A percentile compares a stretch with the other conserved stretches of the same genome.
Conservation (phyloP, 1,140 invertebrate species). For the Papilio polytes region DNA sequence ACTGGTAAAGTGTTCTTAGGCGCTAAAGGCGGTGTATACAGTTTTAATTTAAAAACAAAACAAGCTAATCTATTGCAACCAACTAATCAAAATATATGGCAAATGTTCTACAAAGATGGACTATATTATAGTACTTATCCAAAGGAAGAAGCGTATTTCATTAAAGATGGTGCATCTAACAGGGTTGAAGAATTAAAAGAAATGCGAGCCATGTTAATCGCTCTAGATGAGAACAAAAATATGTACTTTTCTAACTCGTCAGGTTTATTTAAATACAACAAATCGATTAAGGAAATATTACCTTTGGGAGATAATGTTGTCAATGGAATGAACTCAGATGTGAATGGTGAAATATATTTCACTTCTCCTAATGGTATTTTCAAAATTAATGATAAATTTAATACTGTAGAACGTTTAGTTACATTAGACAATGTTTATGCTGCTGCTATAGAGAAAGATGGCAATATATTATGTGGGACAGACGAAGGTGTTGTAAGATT, state of each 20-base stretch:
- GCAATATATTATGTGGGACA: conserved; percentile 20
- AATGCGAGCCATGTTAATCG: conserved; percentile 56
- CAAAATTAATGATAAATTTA: conserved; percentile 46
- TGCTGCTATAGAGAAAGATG: conserved; percentile 25
- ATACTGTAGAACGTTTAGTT: conserved; percentile 25
- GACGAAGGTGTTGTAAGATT: conserved; percentile 14
- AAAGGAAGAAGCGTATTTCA: conserved; percentile 54
- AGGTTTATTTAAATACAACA: conserved; percentile 52
- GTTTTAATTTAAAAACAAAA: conserved; percentile 56
- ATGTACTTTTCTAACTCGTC: conserved; percentile 61
- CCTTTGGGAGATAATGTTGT: conserved; percentile 53
- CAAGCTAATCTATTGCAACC: conserved; percentile 47
- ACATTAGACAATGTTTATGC: conserved; percentile 18
- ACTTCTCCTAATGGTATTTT: conserved; percentile 61
- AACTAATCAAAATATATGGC: conserved; percentile 60
- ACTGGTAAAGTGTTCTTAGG: conserved; percentile 59
- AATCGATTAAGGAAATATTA: conserved; percentile 33
- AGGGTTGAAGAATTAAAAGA: conserved; percentile 53
- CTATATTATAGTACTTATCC: conserved; percentile 64
- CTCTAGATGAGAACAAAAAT: conserved; percentile 54
- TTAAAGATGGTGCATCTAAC: conserved; percentile 45
- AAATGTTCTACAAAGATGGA: conserved; percentile 65
- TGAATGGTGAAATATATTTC: conserved; percentile 60
- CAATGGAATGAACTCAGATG: conserved; percentile 59
- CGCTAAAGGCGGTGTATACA: conserved; percentile 60